A percentile compares a stretch with the other conserved stretches of the same genome.
Conservation (phyloP, 2,113 vertebrate species). For the Alces alces region DNA sequence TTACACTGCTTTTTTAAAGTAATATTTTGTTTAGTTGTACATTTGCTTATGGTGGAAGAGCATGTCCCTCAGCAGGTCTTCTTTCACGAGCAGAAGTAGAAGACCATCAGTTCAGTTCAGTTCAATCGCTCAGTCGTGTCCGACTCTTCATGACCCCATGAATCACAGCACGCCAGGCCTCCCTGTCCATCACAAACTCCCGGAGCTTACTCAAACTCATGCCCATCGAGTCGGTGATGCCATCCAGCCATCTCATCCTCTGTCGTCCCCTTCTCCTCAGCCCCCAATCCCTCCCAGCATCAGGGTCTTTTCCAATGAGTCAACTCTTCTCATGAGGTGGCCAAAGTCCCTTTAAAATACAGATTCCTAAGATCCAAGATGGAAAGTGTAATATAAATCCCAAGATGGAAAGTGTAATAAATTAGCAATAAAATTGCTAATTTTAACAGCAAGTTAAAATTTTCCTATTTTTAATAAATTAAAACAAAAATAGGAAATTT, state of each 20-base stretch:
- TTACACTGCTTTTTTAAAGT: not conserved
- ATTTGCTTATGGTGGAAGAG: not conserved
- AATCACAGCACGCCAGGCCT: no score
- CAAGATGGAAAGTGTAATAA: not conserved
- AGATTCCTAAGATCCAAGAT: not conserved
- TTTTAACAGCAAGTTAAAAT: not conserved
- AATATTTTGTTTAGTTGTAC: not conserved
- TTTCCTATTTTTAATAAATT: not conserved
- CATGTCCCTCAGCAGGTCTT: not conserved
- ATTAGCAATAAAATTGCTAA: not conserved
- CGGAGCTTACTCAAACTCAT: no score
- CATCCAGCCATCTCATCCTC: no score
- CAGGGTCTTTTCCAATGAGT: no score
- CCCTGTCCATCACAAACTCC: no score
- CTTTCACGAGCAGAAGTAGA: not conserved
- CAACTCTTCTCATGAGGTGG: no score
- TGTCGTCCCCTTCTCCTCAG: no score
- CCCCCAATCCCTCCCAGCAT: no score
- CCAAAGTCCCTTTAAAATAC: not conserved
- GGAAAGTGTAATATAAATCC: not conserved
- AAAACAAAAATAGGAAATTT: not conserved
- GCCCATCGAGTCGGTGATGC: no score
- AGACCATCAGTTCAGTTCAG: not conserved
- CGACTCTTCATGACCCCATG: no score
- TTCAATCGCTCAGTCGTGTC: no score